Base-by-base conservation (phyloP, 2,113 vertebrate genomes). In the Bujurquina vittata region DNA sequence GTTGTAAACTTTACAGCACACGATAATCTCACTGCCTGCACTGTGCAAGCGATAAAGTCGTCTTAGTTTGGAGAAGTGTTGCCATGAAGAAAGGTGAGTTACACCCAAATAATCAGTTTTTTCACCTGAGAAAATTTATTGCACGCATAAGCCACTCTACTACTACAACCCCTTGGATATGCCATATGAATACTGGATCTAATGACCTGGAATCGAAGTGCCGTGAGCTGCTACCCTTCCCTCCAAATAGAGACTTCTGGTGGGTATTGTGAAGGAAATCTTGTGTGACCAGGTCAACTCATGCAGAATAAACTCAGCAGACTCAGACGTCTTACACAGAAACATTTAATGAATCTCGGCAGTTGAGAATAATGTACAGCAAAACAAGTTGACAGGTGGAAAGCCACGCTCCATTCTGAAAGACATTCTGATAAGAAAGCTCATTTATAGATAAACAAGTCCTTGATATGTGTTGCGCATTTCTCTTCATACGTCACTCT, bases 201-300 rank as follows among this genome's bases (percentile, higher is more conserved):
- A 88, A 85, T 91, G 75, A 85, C 89, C 37, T 76, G 23, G 57
- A 84, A 61, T 79, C 55, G 60, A 63, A 61, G 69, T 26, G 80
- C 69, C 77, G 65, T 46, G 61, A 75, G 72, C 37, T 61, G 56
- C 60, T 33, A 26, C 37, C 17, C 20, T 63, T 62, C 26, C 18
- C 61, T 80, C 77, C 74, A 57, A 82, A 43, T 35, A 15, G 77
- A 56, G 62, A 87, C 65, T 78, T 88, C 57, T 78, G 63, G 20
- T 69, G 77, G 43, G 29, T 60, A 49, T 73, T 63, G 60, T 55
- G 6, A 76, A 46, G 4, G 26, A 52, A 52, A 72, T 31, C 65
- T 52, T 52, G 23, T 52, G 65, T 72, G 65, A 72, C 65, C 43
- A 10, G 23, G 43, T 72, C 26, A 52, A 72, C 43, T 31, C 23